Evolutionary conservation across 2,797 vertebrate species (phyloP).

Genomic region (Thalassophryne amazonica): DNA sequence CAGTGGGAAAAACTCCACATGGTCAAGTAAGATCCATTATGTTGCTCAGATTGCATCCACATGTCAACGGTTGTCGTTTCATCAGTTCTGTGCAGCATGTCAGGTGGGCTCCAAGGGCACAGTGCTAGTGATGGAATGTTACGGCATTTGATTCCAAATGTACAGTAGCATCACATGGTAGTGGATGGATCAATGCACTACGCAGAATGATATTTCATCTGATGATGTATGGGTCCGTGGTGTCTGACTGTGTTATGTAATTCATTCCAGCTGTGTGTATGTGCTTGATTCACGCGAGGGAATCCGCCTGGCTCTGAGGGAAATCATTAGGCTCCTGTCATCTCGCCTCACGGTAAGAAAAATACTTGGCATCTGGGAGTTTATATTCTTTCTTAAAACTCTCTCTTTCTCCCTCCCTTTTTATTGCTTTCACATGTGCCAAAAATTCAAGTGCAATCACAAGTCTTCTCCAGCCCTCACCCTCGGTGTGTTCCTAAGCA

Average conservation of each 20-base stretch:
- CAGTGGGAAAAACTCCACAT: not conserved
- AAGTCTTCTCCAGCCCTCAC: constrained; percentile 58
- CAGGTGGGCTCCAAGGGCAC: constrained; percentile 32
- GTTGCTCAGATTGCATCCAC: constrained; percentile 33
- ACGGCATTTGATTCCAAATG: constrained; percentile 34
- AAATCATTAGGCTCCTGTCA: constrained; percentile 71
- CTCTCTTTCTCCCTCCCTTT: constrained; percentile 26
- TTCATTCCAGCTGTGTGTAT: constrained; percentile 48
- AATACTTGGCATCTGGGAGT: constrained; percentile 69
- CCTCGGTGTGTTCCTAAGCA: constrained; percentile 45
- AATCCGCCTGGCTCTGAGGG: constrained; percentile 54
- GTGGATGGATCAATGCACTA: constrained; percentile 37
- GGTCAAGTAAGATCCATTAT: constrained; percentile 17
- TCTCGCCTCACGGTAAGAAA: constrained; percentile 65
- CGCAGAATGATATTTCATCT: constrained; percentile 43
- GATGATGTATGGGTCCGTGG: constrained; percentile 53
- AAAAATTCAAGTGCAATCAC: constrained; percentile 69
- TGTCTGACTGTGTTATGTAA: constrained; percentile 57
- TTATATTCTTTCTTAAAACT: constrained; percentile 68
- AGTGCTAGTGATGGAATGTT: constrained; percentile 39
- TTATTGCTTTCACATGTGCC: constrained; percentile 67
- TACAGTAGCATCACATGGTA: constrained; percentile 51
- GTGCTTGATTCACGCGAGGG: constrained; percentile 67
- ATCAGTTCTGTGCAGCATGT: constrained; percentile 35
- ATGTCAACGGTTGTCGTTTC: constrained; percentile 39